Evolutionary conservation across 1,140 invertebrate species (phyloP), one percentile per base, ranked within the genome.

Genomic region (Polyergus mexicanus): DNA sequence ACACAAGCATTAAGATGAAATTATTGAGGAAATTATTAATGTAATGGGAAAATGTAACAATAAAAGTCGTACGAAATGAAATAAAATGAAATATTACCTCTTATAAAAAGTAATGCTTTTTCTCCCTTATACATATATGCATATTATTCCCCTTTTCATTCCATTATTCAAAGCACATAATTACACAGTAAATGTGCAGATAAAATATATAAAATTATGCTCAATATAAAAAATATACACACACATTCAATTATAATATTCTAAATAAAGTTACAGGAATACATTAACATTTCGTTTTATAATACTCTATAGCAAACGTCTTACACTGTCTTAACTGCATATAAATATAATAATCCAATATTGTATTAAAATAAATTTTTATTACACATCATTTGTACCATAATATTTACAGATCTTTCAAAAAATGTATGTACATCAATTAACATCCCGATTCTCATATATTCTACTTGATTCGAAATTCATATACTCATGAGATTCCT

Each of bases 1-100:
- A 84, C 78, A 68, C 89, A 92, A 91, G 88, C 86, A 89, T 94
- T 93, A 91, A 94, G 93, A 92, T 88, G 83, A 77, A 93, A 93
- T 78, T 89, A 92, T 78, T 88, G 87, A 92, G 56, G 86, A 81
- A 90, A 84, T 92, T 93, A 94, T 92, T 85, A 93, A 92, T 92
- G 91, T 91, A 93, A 94, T 92, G 91, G 92, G 93, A 92, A 92
- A 94, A 94, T 94, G 93, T 94, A 94, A 93, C 89, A 90, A 93
- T 91, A 93, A 89, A 92, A 80, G 63, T 94, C 92, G 89, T 94
- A 90, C 93, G 88, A 92, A 94, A 94, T 92, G 93, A 93, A 94
- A 92, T 91, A 83, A 86, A 84, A 76, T 38, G 76, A 86, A 88
- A 76, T 66, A 85, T 44, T 41, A 75, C 54, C 51, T 56, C 65